Evolutionary conservation across 2,888 invertebrate genomes (phyloP), one percentile per base, ranked within the genome.

Genomic region (Perizoma affinitatum): DNA sequence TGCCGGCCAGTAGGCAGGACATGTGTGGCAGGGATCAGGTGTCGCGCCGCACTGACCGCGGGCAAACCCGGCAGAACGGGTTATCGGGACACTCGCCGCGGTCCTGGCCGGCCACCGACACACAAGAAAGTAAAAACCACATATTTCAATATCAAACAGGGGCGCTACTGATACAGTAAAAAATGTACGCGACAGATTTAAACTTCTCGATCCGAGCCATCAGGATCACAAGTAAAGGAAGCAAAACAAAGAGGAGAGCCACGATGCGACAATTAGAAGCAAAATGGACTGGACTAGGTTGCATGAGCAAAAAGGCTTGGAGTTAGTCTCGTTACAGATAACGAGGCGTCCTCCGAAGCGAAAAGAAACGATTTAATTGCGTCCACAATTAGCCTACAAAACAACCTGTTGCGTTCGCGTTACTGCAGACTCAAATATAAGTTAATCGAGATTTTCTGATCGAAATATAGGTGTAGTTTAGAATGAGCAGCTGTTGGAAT

Each of bases 11-110:
- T 70, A 74, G 69, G 75, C 67, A 73, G 75, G 82, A 78, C 88
- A 86, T 87, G 83, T 86, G 88, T 79, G 80, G 72, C 71, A 70
- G 71, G 83, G 87, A 88, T 91, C 91, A 90, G 90, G 89, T 91
- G 90, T 90, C 90, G 81, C 78, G 85, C 86, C 88, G 84, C 81
- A 82, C 83, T 86, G 88, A 85, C 90, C 88, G 88, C 82, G 84
- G 84, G 68, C 86, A 84, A 85, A 82, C 83, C 80, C 74, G 74
- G 74, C 78, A 72, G 72, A 83, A 90, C 88, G 79, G 79, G 88
- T 89, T 85, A 76, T 67, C 69, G 78, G 82, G 80, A 80, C 78
- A 78, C 79, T 77, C 76, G 74, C 60, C 72, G 68, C 66, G 61
- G 66, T 69, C 66, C 75, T 66, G 22, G 64, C 73, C 40, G 11